phyloP scores from a whole-genome alignment of 30 jellyfish, hydroid and myxozoan species.

The Aurelia coerulea region DNA sequence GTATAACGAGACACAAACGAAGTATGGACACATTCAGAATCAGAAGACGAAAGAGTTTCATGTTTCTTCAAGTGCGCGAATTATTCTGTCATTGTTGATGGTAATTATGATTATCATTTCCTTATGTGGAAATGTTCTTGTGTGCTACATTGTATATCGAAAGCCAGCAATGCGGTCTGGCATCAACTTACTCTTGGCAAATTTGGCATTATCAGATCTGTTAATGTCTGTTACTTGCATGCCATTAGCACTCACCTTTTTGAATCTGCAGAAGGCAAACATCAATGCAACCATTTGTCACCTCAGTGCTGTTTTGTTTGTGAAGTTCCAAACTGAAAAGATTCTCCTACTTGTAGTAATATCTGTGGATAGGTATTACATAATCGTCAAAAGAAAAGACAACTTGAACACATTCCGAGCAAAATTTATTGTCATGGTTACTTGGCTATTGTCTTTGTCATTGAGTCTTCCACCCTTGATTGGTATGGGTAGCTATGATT shows the following conservation, averaged over 20 bases:
- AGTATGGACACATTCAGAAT: no score
- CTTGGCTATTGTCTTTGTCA: conserved; percentile 77
- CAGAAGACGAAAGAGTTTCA: background rate
- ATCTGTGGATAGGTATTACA: conserved; percentile 88
- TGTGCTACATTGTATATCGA: conserved; percentile 86
- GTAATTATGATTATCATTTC: conserved; percentile 62
- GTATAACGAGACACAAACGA: no score
- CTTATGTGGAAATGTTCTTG: conserved; percentile 78
- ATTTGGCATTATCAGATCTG: conserved; percentile 89
- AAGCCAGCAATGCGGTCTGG: conserved; percentile 98
- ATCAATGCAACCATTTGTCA: conserved; percentile 63
- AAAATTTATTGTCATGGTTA: conserved; percentile 35
- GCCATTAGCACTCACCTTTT: conserved; percentile 71
- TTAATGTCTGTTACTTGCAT: conserved; percentile 52
- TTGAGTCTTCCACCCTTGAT: conserved; percentile 78
- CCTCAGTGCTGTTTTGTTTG: conserved; percentile 70
- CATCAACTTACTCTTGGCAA: conserved; percentile 89
- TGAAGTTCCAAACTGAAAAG: conserved; percentile 76
- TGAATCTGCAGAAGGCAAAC: conserved; percentile 52
- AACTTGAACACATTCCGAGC: conserved; percentile 87
- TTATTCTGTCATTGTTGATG: conserved; percentile 54
- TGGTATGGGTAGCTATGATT: conserved; percentile 70
- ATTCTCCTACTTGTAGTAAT: conserved; percentile 75
- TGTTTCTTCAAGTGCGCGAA: conserved; percentile 21
- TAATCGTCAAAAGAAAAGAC: conserved; percentile 89